Evolutionary conservation across 1,140 invertebrate genomes (phyloP), one percentile per base, ranked within the genome.

Genomic region (Trialeurodes vaporariorum): DNA sequence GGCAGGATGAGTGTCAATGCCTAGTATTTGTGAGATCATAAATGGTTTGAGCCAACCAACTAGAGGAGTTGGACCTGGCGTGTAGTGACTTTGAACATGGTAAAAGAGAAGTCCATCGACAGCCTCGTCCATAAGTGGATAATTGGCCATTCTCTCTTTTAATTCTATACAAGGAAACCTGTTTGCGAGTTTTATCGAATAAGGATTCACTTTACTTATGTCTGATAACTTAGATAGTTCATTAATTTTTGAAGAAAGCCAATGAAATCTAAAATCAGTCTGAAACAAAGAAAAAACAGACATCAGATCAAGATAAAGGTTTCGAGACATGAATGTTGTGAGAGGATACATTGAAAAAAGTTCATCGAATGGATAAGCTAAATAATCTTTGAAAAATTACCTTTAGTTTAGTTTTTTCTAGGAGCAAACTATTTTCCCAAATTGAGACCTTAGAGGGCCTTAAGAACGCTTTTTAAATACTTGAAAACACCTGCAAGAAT

Each of bases 51-150:
- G 62, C 71, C 71, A 72, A 60, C 88, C 87, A 0, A 95, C 91
- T 17, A 97, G 77, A 0, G 94, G 93, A 0, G 92, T 93, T 40
- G 80, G 76, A 13, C 91, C 91, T 70, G 84, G 82, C 11, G 82
- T 84, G 72, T 98, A 98, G 70, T 87, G 84, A 0, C 85, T 84
- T 70, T 85, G 80, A 72, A 86, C 87, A 75, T 94, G 91, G 75
- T 90, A 93, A 78, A 94, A 93, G 25, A 94, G 75, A 21, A 93
- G 75, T 0, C 92, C 92, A 78, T 94, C 91, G 58, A 67, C 62
- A 17, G 23, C 24, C 2, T 65, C 27, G 21, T 49, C 34, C 34
- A 49, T 59, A 61, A n/a, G 25, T 2, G 2, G 64, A 68, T 63
- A 68, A 68, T 24, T 63, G 17, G 64, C 0, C 1, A 59, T 68